Evolutionary conservation across 2,888 invertebrate species (phyloP), one percentile per base, ranked within the genome.

Genomic region (Acanthacorydalis orientalis): DNA sequence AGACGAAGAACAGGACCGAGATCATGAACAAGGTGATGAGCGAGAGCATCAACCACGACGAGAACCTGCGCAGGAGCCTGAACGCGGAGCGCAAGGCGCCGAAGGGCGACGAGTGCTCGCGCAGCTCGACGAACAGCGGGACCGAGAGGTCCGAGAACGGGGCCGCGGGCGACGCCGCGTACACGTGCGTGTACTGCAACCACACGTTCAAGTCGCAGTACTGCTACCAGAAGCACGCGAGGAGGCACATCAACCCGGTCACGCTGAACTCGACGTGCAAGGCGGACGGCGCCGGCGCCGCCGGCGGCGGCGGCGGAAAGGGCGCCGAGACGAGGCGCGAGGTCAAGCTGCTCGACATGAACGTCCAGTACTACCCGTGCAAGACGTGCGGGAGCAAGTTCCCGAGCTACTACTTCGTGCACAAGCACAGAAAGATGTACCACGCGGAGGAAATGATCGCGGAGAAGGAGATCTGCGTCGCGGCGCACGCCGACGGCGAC

Each of bases 331-430:
- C 62, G 45, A 66, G 71, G 43, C 64, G 77, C 7, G 79, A 80
- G 56, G 80, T 80, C 2, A 70, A 76, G 46, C 69, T 79, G 4
- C 61, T 81, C 44, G 83, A 84, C 56, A 75, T 87, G 63, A 81
- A 89, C 58, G 77, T 90, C 0, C 90, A 90, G 63, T 91, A 90
- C 68, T 91, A 90, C 66, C 90, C 91, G 0, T 91, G 91, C 67
- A 91, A 90, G 67, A 88, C 85, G 1, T 91, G 91, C 64, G 90
- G 91, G 15, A 85, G 79, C 56, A 90, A 90, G 64, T 91, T 91
- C 63, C 91, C 91, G 1, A 89, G 88, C 54, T 91, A 91, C 62
- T 91, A 91, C 67, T 91, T 91, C 68, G 90, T 90, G 23, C 90
- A 91, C 63, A 91, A 91, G 60, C 91, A 91, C 62, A 71, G 88